Percentiles rank a stretch among this genome's conserved stretches.
Evolutionary conservation across 2,113 vertebrate genomes (phyloP).

Genomic region (Hirundichthys speculiger): DNA sequence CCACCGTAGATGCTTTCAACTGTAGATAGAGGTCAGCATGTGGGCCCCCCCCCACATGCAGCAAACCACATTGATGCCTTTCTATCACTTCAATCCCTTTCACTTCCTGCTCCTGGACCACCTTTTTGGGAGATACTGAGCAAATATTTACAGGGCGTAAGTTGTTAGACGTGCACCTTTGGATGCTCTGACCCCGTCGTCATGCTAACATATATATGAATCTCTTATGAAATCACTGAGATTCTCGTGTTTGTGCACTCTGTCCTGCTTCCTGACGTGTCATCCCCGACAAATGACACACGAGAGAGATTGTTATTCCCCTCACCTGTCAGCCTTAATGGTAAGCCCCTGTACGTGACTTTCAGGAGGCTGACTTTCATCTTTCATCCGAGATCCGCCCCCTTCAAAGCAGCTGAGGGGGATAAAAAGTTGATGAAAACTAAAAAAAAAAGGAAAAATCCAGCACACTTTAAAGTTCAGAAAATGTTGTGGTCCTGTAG

Average conservation of each 20-base stretch:
- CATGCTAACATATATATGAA: not conserved
- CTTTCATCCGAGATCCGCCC: not conserved
- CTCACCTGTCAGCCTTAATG: constrained; percentile 1
- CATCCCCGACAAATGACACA: not conserved
- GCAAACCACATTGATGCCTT: not conserved
- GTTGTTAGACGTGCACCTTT: not conserved
- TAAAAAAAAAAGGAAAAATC: not conserved
- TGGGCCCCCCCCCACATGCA: not conserved
- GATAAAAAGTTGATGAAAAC: not conserved
- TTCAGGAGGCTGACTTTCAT: not conserved
- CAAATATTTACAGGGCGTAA: too few species aligned
- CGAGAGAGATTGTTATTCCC: constrained; percentile 4
- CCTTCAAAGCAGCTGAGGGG: not conserved
- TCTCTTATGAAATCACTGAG: not conserved
- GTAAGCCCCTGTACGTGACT: not conserved
- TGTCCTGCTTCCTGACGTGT: not conserved
- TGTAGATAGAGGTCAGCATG: not conserved
- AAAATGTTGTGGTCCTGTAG: not conserved
- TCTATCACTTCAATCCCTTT: too few species aligned
- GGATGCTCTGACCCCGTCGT: not conserved
- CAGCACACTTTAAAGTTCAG: not conserved
- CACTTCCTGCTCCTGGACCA: not conserved
- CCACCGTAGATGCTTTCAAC: not conserved
- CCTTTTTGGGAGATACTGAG: not conserved
- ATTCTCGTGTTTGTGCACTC: not conserved